Evolutionary conservation across 1,140 invertebrate genomes (phyloP).

Genomic region (Tetragonula clypearis): DNA sequence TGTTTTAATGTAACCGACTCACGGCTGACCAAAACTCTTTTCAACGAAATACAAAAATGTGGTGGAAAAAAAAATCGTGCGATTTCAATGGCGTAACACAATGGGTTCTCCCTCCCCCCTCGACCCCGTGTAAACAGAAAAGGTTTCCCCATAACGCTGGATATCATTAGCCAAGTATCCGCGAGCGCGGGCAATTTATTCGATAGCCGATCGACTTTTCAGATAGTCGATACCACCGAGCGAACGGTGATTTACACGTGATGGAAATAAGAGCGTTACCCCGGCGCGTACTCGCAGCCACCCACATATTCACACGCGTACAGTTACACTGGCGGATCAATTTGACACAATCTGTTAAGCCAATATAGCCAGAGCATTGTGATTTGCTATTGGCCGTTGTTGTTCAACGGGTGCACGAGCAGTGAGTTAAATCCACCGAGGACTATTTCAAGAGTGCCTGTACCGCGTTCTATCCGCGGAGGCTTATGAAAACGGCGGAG

Average conservation of each 20-base stretch:
- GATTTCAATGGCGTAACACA: constrained; percentile 51
- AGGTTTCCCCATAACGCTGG: constrained; percentile 61
- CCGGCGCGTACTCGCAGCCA: neutral
- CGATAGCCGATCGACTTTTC: constrained; percentile 77
- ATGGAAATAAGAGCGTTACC: constrained; percentile 33
- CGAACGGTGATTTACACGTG: constrained; percentile 59
- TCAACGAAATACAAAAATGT: neutral
- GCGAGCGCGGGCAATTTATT: constrained; percentile 74
- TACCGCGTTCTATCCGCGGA: neutral
- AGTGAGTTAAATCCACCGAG: constrained; percentile 13
- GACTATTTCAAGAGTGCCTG: neutral
- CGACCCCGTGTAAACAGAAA: constrained; percentile 41
- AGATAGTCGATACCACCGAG: constrained; percentile 64
- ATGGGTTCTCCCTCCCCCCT: constrained; percentile 17
- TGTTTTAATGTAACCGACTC: neutral
- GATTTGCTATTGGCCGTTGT: constrained; percentile 53
- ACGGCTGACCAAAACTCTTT: neutral
- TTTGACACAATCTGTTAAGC: constrained; percentile 73
- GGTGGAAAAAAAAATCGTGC: constrained; percentile 39
- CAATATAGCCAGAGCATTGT: constrained; percentile 62
- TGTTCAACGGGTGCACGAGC: constrained; percentile 23
- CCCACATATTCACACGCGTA: neutral
- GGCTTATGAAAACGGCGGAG: constrained; percentile 6
- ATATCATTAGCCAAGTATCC: constrained; percentile 62
- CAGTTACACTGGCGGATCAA: constrained; percentile 46